Evolutionary conservation across 2,888 invertebrate species (phyloP).

Genomic region (Leptopilina syphax): DNA sequence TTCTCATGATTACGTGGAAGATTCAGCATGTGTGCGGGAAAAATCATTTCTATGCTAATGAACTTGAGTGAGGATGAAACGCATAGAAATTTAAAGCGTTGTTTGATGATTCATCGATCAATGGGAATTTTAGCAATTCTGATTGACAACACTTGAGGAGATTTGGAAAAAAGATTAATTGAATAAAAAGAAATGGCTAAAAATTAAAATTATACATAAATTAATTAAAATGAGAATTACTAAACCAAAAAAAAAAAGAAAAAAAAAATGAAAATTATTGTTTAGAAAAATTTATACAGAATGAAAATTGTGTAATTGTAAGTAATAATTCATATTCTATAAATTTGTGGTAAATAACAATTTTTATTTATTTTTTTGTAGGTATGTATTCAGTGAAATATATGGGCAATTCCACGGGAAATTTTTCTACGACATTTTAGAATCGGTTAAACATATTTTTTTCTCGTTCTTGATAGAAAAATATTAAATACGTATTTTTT

Average conservation of each 20-base stretch:
- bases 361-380: too few relatives aligned
- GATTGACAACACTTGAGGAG: neutral
- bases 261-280: neutral
- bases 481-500: too few relatives aligned
- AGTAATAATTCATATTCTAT: neutral
- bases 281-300: neutral
- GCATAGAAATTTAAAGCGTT: slow-evolving; percentile 10
- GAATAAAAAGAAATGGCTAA: neutral
- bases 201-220: neutral
- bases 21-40: slow-evolving; percentile 7
- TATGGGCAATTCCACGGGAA: too few relatives aligned
- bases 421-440: too few relatives aligned
- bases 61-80: slow-evolving; percentile 5
- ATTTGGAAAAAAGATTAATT: neutral
- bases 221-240: too few relatives aligned
- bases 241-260: neutral
- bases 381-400: neutral
- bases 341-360: too few relatives aligned
- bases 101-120: slow-evolving; percentile 35
- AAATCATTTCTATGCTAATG: slow-evolving; percentile 39
- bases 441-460: too few relatives aligned
- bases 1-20: slow-evolving; percentile 18
- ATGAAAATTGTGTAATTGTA: neutral
- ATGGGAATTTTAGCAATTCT: neutral
- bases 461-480: too few relatives aligned